Conservation (phyloP, 2,888 invertebrate genomes). For the Drosophila monieri region DNA sequence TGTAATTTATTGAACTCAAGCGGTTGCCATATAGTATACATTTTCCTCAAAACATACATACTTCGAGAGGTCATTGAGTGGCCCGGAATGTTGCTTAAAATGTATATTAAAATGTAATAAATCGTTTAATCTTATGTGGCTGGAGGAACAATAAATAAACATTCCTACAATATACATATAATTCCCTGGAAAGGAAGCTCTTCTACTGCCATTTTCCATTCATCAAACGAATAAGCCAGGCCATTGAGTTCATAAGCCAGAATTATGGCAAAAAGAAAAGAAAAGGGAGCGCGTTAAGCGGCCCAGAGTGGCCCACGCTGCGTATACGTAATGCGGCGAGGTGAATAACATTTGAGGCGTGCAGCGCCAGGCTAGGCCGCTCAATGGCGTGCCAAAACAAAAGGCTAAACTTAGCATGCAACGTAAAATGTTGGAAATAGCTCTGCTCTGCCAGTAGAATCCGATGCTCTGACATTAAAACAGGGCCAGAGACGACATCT, state of each 20-base stretch:
- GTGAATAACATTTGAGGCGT: conserved; percentile 68
- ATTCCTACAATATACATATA: background rate
- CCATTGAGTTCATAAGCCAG: conserved; percentile 34
- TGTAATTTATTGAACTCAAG: conserved; percentile 54
- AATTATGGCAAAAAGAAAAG: conserved; percentile 8
- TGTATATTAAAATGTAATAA: conserved; percentile 13
- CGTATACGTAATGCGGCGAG: conserved; percentile 72
- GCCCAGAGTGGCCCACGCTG: conserved; percentile 32
- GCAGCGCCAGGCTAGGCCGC: conserved; percentile 48
- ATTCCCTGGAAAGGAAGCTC: background rate
- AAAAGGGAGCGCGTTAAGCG: conserved; percentile 35
- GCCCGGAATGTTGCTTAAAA: conserved; percentile 12
- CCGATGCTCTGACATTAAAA: conserved; percentile 50
- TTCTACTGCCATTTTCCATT: background rate
- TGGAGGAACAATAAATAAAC: background rate
- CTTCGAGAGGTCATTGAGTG: conserved; percentile 31
- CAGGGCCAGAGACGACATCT: background rate
- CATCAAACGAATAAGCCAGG: conserved; percentile 6
- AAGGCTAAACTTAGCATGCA: conserved; percentile 80
- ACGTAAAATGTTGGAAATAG: conserved; percentile 62
- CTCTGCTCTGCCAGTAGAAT: conserved; percentile 44
- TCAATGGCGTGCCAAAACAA: conserved; percentile 79
- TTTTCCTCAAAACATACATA: conserved; percentile 5
- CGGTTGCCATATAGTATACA: conserved; percentile 34
- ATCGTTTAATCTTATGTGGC: background rate